Evolutionary conservation across 2,113 vertebrate genomes (phyloP).

Genomic region (Probosciger aterrimus): DNA sequence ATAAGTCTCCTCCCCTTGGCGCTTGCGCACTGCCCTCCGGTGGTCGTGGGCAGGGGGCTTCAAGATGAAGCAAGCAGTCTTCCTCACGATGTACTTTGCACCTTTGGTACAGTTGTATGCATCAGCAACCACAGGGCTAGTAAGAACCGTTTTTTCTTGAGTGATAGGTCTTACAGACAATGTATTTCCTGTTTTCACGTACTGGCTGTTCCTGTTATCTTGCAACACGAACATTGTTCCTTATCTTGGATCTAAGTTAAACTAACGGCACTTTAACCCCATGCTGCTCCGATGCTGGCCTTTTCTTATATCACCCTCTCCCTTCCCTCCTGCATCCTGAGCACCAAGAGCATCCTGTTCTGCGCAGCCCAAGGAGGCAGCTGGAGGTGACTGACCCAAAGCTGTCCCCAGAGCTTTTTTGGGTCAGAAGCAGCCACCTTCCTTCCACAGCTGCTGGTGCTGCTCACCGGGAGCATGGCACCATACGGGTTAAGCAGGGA

Average conservation of each 20-base stretch:
- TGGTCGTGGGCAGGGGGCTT: too few relatives aligned
- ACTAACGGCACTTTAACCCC: too few relatives aligned
- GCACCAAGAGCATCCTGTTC: not conserved
- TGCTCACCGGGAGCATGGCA: fast-evolving
- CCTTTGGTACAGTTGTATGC: too few relatives aligned
- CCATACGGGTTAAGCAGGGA: fast-evolving
- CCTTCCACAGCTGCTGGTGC: not conserved
- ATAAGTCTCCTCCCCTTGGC: too few relatives aligned
- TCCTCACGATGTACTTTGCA: too few relatives aligned
- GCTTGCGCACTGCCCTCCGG: too few relatives aligned
- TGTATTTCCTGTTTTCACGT: not conserved
- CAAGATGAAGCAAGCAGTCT: too few relatives aligned
- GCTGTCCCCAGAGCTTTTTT: not conserved
- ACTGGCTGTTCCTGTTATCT: not conserved
- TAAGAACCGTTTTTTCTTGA: not conserved
- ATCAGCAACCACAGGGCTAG: not conserved
- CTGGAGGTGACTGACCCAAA: not conserved
- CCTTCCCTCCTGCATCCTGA: not conserved
- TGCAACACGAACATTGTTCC: not conserved
- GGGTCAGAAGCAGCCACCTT: not conserved
- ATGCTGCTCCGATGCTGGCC: too few relatives aligned
- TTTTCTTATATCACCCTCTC: not conserved
- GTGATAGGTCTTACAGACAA: not conserved
- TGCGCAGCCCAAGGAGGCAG: not conserved
- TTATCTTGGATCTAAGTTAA: not conserved